Evolutionary conservation across 2,888 invertebrate species (phyloP), one percentile per base, ranked within the genome.

Genomic region (Automeris io): DNA sequence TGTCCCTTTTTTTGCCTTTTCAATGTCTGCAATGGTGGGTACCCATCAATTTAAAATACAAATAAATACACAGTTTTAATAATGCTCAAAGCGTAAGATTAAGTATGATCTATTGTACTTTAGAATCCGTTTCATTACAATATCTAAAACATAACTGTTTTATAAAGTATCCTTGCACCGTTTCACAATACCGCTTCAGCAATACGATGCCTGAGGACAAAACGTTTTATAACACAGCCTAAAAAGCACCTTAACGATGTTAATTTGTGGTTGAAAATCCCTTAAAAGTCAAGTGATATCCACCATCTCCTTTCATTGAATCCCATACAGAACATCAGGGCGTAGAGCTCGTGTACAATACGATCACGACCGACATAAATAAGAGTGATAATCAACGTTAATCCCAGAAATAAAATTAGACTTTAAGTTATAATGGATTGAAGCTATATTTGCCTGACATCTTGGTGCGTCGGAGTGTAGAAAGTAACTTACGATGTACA

Each of bases 301-400:
- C 49, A 58, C 64, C 70, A 70, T 72, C 69, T 70, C 72, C 67
- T 77, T 78, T 79, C 76, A 74, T 76, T 77, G 65, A 69, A 54
- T 65, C 66, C 64, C 56, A 61, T 70, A 65, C 62, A 61, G 66
- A 73, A 74, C 75, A 76, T 73, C 70, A 69, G 66, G 68, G 61
- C 60, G 55, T 57, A 61, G 54, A 44, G 51, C 57, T 53, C 47
- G 57, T 50, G 51, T 51, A 55, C 54, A 63, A 57, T 68, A 68
- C 57, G 76, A 81, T 85, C 85, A 85, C 85, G 85, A 83, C 57
- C 61, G 66, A 74, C 74, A 79, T 83, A 81, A 83, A 83, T 82
- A 76, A 39, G 22, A 22, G 34, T 16, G 29, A 12, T 25, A 29
- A 29, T 16, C 25, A 9, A n/a, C 33, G 19, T 7, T 29, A 26